Percentiles rank a stretch among this genome's conserved stretches.
Conservation (phyloP, 2,113 vertebrate species). For the Symphodus melops region DNA sequence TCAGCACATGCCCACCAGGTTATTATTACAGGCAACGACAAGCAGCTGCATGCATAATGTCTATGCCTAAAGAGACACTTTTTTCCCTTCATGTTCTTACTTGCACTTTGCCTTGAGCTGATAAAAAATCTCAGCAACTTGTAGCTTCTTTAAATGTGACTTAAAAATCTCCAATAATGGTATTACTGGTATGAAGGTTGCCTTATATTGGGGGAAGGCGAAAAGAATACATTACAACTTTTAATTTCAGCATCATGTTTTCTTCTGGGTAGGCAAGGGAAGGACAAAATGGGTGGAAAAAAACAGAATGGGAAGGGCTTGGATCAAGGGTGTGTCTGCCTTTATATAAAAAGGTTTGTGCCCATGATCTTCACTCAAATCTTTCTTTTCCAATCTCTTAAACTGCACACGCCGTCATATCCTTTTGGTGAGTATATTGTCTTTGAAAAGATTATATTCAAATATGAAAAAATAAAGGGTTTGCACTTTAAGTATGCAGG, state of each 20-base stretch:
- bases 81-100: not conserved
- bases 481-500: not conserved
- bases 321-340: not conserved
- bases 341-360: not conserved
- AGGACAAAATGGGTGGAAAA: not conserved
- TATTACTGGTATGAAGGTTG: too few species aligned
- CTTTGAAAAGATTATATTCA: not conserved
- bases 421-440: not conserved
- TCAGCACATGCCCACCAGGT: not conserved
- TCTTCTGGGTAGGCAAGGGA: not conserved
- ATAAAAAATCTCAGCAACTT: too few species aligned
- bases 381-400: not conserved
- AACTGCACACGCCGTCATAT: not conserved
- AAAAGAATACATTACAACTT: not conserved
- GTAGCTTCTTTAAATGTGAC: too few species aligned
- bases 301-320: not conserved
- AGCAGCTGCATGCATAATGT: not conserved
- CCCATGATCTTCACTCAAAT: not conserved
- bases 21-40: not conserved
- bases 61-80: not conserved
- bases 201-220: not conserved
- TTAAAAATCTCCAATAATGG: too few species aligned
- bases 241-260: not conserved
- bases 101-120: not conserved
- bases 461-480: not conserved